Evolutionary conservation across 2,888 invertebrate species (phyloP), one percentile per base, ranked within the genome.

Genomic region (Thyatira batis): DNA sequence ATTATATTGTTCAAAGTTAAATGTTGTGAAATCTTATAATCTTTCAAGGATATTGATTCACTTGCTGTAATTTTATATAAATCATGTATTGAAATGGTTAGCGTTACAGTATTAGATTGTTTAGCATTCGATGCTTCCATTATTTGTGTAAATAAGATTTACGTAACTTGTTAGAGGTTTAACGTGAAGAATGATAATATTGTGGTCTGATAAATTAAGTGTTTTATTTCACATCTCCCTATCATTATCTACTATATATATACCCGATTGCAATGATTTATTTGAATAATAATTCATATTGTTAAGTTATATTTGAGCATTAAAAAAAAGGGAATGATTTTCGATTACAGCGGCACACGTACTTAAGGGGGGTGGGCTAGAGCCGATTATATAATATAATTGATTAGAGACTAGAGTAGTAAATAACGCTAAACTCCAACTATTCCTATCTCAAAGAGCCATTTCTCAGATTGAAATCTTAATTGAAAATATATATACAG

Each of bases 61-160:
- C 39, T 39, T 39, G n/a, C 39, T 39, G 8, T 51, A 9, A 27
- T 27, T 52, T 48, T 54, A 44, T 53, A 10, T 28, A 9, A 44
- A 45, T 17, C 20, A 25, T 23, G 45, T 52, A 50, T 51, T 58
- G 39, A 20, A 49, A 55, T 61, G 55, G 66, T 70, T 82, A 82
- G 79, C 70, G 69, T 82, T 78, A 80, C 84, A 85, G 82, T 87
- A 83, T 84, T 87, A 84, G 80, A 76, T 76, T 68, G 73, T 80
- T 83, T 78, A 84, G 82, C 82, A 84, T 88, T 78, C 78, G 77
- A 87, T 85, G 88, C 87, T 87, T 89, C 84, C 85, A 85, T 79
- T 79, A 77, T 78, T 82, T 85, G 76, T 88, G 88, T 91, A 89
- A 85, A 89, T 89, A 88, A 84, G 71, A 86, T 85, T 87, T 86